Base-by-base conservation (phyloP, 2,888 invertebrate species). In the Ornithoptera alexandrae region DNA sequence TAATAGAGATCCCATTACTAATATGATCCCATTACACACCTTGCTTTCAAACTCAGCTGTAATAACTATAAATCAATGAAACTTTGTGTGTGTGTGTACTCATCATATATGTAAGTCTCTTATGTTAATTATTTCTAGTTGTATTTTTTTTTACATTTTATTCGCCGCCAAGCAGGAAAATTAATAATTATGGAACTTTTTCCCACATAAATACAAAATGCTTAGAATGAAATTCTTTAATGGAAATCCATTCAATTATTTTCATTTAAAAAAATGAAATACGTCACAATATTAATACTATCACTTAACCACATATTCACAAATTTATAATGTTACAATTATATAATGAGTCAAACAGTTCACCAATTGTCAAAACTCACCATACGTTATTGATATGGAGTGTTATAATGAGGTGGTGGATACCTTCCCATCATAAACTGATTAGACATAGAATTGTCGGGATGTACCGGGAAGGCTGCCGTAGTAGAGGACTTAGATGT, bases 111-210 rank as follows among this genome's bases (percentile, higher is more conserved):
- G 15, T 18, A 3, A n/a, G 2, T 53, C 6, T n/a, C 53, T 53
- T 18, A 30, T 46, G 6, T 39, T 56, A 59, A 15, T 62, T 7
- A 61, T 57, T 42, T 39, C 30, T 24, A n/a, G 53, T 42, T 39
- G 39, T 46, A 42, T 22, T 60, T 39, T 30, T 15, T n/a, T 24
- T 18, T 42, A 57, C 42, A 18, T 39, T 18, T 61, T 30, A 39
- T 0, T 61, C 42, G 57, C 60, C 64, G 65, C 70, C 60, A 24
- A 70, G 67, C 67, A 63, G 56, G n/a, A 2, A 53, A n/a, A 59
- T 20, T 42, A 42, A 62, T 60, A 42, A 10, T 39, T 50, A 63
- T 17, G 39, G 22, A 39, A 70, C 18, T n/a, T n/a, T 39, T 63
- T 36, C 20, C 36, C 60, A 63, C 39, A 63, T 58, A 56, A 62